Conservation (phyloP, 2,113 vertebrate species). For the Heterocephalus glaber region DNA sequence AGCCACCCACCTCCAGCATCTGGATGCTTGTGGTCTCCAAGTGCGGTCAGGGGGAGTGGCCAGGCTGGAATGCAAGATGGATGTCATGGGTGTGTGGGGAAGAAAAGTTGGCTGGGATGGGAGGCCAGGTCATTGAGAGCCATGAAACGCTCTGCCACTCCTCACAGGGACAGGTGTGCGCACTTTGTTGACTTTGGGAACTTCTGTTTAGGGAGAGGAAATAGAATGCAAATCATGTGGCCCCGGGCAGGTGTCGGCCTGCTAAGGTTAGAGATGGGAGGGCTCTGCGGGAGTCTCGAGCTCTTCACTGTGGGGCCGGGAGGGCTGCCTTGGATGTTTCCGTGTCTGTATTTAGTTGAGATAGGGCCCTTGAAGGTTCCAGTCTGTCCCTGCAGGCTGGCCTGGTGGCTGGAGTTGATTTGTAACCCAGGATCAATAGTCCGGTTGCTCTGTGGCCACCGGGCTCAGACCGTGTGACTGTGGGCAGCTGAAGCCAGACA, state of each 20-base stretch:
- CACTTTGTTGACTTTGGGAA: constrained; percentile 26
- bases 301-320: no score
- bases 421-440: neutral
- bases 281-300: neutral
- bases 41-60: neutral
- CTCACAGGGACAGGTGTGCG: constrained; percentile 35
- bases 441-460: neutral
- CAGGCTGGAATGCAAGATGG: fast-evolving
- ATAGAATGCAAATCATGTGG: constrained; percentile 27
- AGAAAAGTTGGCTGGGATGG: neutral
- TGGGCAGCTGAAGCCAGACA: neutral
- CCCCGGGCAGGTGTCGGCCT: neutral
- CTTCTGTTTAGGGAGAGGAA: neutral
- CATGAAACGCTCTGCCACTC: neutral
- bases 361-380: no score
- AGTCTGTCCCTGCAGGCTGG: neutral
- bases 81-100: neutral
- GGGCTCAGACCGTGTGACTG: neutral
- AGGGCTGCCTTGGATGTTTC: neutral
- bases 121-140: neutral
- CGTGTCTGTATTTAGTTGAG: neutral
- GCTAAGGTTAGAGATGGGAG: neutral
- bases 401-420: neutral
- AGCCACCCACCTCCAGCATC: neutral
- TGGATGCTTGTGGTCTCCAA: fast-evolving